Percentiles rank a stretch among this genome's conserved stretches.
These are phyloP conservation scores for Anagyrus pseudococci DNA, from an alignment of 2,888 invertebrate species.

Conservation along the genomic window DNA sequence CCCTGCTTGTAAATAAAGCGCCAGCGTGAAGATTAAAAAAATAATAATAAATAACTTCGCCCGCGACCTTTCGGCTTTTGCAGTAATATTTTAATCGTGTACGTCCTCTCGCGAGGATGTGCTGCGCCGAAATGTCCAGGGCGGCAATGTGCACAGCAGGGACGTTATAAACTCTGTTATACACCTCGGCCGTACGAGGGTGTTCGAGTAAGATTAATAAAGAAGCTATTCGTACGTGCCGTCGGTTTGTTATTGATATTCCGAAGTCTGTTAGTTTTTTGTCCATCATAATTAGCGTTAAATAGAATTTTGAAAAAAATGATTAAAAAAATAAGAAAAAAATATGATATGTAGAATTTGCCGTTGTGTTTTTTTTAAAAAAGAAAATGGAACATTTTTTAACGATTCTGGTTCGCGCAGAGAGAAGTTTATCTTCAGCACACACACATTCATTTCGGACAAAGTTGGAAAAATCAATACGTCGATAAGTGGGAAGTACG, in stretches of 20 bases:
- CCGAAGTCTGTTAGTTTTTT: slow-evolving; percentile 59
- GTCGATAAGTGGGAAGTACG: background rate
- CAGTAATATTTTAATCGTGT: too few species aligned
- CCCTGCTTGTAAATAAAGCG: slow-evolving; percentile 52
- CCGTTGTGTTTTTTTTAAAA: slow-evolving; percentile 55
- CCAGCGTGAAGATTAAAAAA: slow-evolving; percentile 7
- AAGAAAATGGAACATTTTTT: too few species aligned
- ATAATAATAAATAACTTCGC: background rate
- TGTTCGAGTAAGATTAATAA: background rate
- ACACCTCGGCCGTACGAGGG: slow-evolving; percentile 41
- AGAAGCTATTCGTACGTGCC: slow-evolving; percentile 32
- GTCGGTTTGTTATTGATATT: slow-evolving; percentile 53
- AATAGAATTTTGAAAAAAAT: slow-evolving; percentile 47
- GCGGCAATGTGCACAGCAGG: slow-evolving; percentile 37
- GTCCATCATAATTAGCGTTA: slow-evolving; percentile 55
- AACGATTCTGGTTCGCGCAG: slow-evolving; percentile 36
- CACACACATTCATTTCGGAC: too few species aligned
- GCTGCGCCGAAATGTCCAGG: background rate
- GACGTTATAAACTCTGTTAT: slow-evolving; percentile 54
- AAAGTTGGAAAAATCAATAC: slow-evolving; percentile 42
- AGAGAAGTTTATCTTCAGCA: too few species aligned
- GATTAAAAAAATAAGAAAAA: slow-evolving; percentile 51
- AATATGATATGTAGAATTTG: slow-evolving; percentile 50
- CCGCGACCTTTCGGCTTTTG: too few species aligned
- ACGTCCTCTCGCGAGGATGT: too few species aligned